Percentiles rank a stretch among this genome's conserved stretches.
Evolutionary conservation across 2,797 vertebrate genomes (phyloP).

Genomic region (Coreius guichenoti): DNA sequence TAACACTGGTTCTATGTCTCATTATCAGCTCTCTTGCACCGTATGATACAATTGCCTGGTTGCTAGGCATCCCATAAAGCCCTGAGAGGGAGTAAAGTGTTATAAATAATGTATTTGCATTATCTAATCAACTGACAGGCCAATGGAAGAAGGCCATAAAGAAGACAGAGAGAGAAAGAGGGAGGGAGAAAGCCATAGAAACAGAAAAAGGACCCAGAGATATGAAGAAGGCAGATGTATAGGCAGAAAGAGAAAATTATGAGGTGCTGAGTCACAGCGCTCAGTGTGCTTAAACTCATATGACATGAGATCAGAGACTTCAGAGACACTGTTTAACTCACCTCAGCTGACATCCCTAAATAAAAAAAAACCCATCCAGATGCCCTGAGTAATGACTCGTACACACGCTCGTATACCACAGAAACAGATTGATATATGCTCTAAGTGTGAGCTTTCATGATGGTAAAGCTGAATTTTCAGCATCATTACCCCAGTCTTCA

Average conservation of each 20-base stretch:
- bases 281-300: constrained; percentile 43
- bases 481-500: not conserved
- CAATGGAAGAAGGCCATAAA: constrained; percentile 48
- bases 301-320: constrained; percentile 32
- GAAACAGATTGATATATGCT: constrained; percentile 11
- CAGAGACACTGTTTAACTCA: constrained; percentile 16
- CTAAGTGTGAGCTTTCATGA: not conserved
- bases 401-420: constrained; percentile 7
- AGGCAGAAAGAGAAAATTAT: not conserved
- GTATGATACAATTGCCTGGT: constrained; percentile 81
- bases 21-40: constrained; percentile 74
- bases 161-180: constrained; percentile 34
- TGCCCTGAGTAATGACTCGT: constrained; percentile 23
- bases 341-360: constrained; percentile 20
- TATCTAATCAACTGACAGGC: constrained; percentile 82
- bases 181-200: constrained; percentile 24
- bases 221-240: constrained; percentile 2
- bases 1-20: constrained; percentile 50
- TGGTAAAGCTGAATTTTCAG: not conserved
- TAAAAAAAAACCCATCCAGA: constrained; percentile 26
- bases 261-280: constrained; percentile 35
- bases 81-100: constrained; percentile 76
- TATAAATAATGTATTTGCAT: constrained; percentile 87
- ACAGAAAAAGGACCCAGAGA: not conserved
- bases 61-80: constrained; percentile 84